These are phyloP conservation scores for Cloeon dipterum DNA, from an alignment of 2,888 invertebrate species.

Conservation along the genomic window DNA sequence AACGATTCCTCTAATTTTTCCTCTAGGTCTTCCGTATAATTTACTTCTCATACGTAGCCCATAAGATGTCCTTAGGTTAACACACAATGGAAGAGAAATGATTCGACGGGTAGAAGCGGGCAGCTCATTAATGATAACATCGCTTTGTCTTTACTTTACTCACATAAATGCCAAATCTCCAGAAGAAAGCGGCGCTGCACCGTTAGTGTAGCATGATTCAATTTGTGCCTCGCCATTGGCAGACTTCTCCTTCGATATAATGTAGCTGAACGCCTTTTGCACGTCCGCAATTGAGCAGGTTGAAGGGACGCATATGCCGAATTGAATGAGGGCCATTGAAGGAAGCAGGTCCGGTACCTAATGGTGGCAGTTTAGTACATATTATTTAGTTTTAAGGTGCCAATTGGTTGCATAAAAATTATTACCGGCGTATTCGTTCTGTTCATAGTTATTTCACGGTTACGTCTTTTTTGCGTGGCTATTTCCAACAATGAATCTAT, in stretches of 20 bases:
- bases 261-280: not conserved
- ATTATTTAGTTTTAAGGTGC: too few species aligned
- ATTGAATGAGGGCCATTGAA: constrained; percentile 2
- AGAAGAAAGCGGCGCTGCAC: constrained; percentile 5
- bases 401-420: too few species aligned
- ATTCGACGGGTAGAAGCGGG: too few species aligned
- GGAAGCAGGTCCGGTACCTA: constrained; percentile 3
- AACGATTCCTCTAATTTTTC: too few species aligned
- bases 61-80: too few species aligned
- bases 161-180: constrained; percentile 15
- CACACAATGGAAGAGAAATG: too few species aligned
- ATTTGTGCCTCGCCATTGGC: too few species aligned
- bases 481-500: not conserved
- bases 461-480: constrained; percentile 1
- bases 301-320: constrained; percentile 3
- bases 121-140: too few species aligned
- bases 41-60: too few species aligned
- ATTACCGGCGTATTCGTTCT: constrained; percentile 1
- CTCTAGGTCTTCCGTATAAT: too few species aligned
- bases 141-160: too few species aligned
- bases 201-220: constrained; percentile 2
- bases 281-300: constrained; percentile 2
- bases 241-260: not conserved
- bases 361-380: too few species aligned
- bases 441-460: constrained; percentile 3